A percentile compares a stretch with the other conserved stretches of the same genome.
Conservation (phyloP, 2,888 invertebrate genomes). For the Thecophora atra region DNA sequence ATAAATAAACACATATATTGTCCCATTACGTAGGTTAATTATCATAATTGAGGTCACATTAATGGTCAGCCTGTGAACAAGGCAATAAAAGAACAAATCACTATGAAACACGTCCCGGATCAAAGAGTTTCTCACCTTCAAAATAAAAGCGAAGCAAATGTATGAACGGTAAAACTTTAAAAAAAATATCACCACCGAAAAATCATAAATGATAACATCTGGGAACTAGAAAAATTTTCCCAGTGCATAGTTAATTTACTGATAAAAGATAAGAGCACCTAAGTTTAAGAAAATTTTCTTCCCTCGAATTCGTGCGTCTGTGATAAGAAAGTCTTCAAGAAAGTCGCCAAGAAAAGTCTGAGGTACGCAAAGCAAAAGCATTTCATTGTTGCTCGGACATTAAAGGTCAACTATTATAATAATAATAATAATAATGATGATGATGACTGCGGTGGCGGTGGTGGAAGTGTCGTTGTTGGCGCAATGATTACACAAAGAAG, state of each 20-base stretch:
- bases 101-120: not conserved
- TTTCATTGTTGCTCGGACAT: constrained; percentile 48
- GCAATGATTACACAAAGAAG: not conserved
- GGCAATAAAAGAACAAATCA: not conserved
- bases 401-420: constrained; percentile 54
- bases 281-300: constrained; percentile 1
- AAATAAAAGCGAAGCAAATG: not conserved
- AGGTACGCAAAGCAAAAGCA: not conserved
- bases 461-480: constrained; percentile 44
- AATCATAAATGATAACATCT: constrained; percentile 5
- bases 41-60: not conserved
- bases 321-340: not conserved
- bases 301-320: not conserved
- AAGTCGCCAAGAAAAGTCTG: no score
- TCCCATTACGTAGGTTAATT: no score
- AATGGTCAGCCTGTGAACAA: not conserved
- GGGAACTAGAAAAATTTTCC: not conserved
- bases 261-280: not conserved
- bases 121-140: not conserved
- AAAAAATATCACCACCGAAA: not conserved
- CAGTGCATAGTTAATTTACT: not conserved
- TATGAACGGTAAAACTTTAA: not conserved
- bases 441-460: no score
- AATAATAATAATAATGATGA: no score
- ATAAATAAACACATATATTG: no score